Conservation (phyloP, 2,888 invertebrate species). For the Dasysyrphus albostriatus region DNA sequence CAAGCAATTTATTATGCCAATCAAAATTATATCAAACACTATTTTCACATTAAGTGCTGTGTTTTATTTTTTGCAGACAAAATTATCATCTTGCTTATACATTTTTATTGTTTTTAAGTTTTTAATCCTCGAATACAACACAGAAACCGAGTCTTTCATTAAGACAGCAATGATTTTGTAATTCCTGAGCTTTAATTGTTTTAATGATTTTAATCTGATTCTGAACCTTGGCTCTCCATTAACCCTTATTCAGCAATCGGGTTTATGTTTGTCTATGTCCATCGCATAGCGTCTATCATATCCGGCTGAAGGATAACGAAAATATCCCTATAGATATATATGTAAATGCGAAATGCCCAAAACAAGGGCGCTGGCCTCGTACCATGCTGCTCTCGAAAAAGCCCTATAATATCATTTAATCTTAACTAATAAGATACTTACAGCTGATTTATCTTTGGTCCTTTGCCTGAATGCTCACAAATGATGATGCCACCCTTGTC, state of each 20-base stretch:
- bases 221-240: not conserved
- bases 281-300: conserved; percentile 20
- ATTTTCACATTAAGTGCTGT: not conserved
- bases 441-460: conserved; percentile 57
- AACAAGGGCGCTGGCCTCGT: conserved; percentile 21
- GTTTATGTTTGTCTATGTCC: conserved; percentile 20
- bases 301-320: conserved; percentile 34
- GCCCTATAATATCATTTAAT: conserved; percentile 59
- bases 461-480: conserved; percentile 38
- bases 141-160: not conserved
- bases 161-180: conserved; percentile 8
- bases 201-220: conserved; percentile 30
- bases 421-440: conserved; percentile 69
- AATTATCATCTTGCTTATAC: not conserved
- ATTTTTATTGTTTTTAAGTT: not conserved
- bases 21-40: not conserved
- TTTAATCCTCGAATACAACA: not conserved
- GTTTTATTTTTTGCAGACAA: not conserved
- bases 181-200: conserved; percentile 31
- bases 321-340: conserved; percentile 24
- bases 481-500: conserved; percentile 28
- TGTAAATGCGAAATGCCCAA: conserved; percentile 18
- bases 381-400: conserved; percentile 12
- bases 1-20: not conserved
- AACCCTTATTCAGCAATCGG: conserved; percentile 27